Percentiles rank a stretch among this genome's conserved stretches.
Conservation (phyloP, 1,140 invertebrate species). For the Pollicipes pollicipes region DNA sequence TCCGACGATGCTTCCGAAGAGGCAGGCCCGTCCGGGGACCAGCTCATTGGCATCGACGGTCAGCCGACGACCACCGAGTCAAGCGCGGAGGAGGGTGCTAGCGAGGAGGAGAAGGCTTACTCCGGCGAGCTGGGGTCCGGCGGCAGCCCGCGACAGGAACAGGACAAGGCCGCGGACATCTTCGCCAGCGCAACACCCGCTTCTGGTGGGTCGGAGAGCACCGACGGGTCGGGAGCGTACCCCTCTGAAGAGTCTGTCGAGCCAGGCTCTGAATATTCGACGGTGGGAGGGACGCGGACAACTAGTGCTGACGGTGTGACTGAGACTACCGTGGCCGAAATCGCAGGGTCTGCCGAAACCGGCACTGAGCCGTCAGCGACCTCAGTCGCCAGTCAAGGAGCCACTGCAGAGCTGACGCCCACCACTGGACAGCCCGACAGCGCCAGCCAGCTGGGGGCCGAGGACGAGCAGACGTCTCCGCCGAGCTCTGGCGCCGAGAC, state of each 20-base stretch:
- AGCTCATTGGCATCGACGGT: neutral
- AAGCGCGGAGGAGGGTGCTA: neutral
- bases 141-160: too few relatives aligned
- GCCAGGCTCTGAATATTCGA: too few relatives aligned
- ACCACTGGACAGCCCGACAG: neutral
- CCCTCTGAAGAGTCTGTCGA: too few relatives aligned
- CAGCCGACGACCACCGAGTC: neutral
- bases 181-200: too few relatives aligned
- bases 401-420: neutral
- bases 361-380: neutral
- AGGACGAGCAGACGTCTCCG: neutral
- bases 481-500: too few relatives aligned
- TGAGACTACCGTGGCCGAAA: neutral
- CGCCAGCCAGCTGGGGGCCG: neutral
- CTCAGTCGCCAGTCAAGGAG: neutral
- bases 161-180: too few relatives aligned
- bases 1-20: neutral
- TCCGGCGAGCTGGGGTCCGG: too few relatives aligned
- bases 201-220: too few relatives aligned
- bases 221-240: too few relatives aligned
- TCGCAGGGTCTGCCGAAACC: neutral
- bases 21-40: neutral
- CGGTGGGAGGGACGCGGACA: too few relatives aligned
- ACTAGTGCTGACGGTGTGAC: neutral
- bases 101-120: neutral